These are phyloP conservation scores for Clanis bilineata DNA, from an alignment of 2,888 invertebrate species.

Conservation along the genomic window DNA sequence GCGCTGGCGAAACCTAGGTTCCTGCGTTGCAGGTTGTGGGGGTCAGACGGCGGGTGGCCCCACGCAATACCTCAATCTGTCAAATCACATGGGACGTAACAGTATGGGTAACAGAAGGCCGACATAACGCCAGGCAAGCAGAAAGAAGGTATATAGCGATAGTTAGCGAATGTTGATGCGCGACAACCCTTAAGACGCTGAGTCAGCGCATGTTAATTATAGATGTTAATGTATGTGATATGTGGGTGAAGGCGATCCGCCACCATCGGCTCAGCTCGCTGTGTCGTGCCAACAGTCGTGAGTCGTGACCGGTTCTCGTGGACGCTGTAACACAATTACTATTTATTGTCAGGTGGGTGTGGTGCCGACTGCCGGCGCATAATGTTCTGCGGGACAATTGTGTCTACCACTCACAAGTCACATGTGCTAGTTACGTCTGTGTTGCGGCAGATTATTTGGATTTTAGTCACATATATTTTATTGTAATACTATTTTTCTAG, in stretches of 20 bases:
- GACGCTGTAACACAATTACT: slow-evolving; percentile 10
- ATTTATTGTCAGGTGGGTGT: slow-evolving; percentile 12
- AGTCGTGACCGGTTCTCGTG: slow-evolving; percentile 1
- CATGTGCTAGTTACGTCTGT: background rate
- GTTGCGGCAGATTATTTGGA: background rate
- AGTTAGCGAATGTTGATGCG: background rate
- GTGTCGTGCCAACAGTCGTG: background rate
- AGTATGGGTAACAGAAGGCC: too few relatives aligned
- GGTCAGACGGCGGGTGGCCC: too few relatives aligned
- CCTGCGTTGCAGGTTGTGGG: too few relatives aligned
- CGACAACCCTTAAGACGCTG: background rate
- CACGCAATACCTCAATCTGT: too few relatives aligned
- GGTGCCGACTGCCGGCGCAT: background rate
- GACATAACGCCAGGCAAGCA: too few relatives aligned
- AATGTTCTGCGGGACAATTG: slow-evolving; percentile 1
- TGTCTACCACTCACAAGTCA: background rate
- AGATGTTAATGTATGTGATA: slow-evolving; percentile 28
- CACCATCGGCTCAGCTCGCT: slow-evolving; percentile 1
- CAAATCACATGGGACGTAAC: too few relatives aligned
- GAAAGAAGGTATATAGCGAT: background rate
- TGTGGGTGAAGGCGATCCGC: slow-evolving; percentile 65
- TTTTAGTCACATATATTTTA: background rate
- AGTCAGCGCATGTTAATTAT: slow-evolving; percentile 9
- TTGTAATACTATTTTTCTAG: background rate
- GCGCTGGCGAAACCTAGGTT: too few relatives aligned